Conservation (phyloP, 2,888 invertebrate species). For the Athalia circularis region DNA sequence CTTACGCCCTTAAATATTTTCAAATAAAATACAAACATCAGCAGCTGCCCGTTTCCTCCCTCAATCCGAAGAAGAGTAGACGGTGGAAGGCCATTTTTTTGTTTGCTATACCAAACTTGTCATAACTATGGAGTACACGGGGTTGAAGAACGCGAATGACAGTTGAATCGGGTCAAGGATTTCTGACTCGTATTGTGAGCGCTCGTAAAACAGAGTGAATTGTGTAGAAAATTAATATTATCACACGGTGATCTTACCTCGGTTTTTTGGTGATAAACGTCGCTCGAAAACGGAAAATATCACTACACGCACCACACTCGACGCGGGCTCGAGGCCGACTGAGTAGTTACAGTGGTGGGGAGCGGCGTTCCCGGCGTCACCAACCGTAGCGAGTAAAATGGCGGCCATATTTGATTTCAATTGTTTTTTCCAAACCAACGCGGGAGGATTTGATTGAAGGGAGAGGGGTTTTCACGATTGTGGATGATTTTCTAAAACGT, state of each 20-base stretch:
- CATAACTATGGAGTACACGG: not conserved
- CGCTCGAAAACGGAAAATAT: conserved; percentile 53
- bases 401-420: not conserved
- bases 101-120: conserved; percentile 34
- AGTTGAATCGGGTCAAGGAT: not conserved
- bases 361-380: conserved; percentile 47
- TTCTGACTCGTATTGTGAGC: not conserved
- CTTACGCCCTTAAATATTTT: not conserved
- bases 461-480: no score
- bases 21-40: not conserved
- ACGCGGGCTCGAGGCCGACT: conserved; percentile 67
- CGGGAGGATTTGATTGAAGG: not conserved
- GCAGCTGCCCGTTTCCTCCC: conserved; percentile 12
- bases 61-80: not conserved
- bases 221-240: not conserved
- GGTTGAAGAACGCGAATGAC: no score
- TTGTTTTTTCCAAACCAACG: not conserved
- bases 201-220: not conserved
- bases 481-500: not conserved
- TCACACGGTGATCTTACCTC: conserved; percentile 59
- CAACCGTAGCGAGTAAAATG: not conserved
- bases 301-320: conserved; percentile 54
- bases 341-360: conserved; percentile 49
- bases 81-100: conserved; percentile 37
- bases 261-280: conserved; percentile 58